Percentiles rank a stretch among this genome's conserved stretches.
Evolutionary conservation across 1,140 invertebrate species (phyloP).

Genomic region (Drosophila nannoptera): DNA sequence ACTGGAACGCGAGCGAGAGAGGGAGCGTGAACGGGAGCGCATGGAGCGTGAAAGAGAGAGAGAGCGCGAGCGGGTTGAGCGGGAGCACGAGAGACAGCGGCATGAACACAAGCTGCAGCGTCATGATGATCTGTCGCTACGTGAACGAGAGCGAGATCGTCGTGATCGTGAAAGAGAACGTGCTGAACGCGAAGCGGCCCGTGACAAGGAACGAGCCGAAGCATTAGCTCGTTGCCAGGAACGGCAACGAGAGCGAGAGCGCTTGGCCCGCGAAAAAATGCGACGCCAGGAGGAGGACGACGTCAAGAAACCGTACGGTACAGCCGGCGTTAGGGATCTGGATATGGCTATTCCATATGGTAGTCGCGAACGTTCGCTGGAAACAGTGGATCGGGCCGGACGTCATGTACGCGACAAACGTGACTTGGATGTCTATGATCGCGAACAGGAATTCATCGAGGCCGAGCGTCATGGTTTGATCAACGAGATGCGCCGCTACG

Average conservation of each 20-base stretch:
- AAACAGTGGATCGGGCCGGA: conserved; percentile 51
- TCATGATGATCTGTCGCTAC: conserved; percentile 72
- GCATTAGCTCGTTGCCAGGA: conserved; percentile 81
- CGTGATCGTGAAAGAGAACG: conserved; percentile 76
- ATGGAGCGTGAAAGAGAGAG: conserved; percentile 79
- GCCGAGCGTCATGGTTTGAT: conserved; percentile 61
- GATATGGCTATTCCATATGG: conserved; percentile 64
- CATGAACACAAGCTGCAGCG: conserved; percentile 57
- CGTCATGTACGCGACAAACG: conserved; percentile 58
- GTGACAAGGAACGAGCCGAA: conserved; percentile 82
- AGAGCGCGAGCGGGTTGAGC: conserved; percentile 79
- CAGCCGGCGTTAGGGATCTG: conserved; percentile 49
- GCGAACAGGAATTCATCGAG: conserved; percentile 70
- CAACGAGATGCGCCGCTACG: conserved; percentile 67
- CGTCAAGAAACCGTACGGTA: conserved; percentile 58
- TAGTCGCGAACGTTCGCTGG: conserved; percentile 71
- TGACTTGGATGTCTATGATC: conserved; percentile 67
- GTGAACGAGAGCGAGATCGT: conserved; percentile 80
- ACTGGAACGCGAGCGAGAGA: conserved; percentile 58
- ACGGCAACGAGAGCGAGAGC: conserved; percentile 82
- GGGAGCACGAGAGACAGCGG: conserved; percentile 57
- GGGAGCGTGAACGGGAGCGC: conserved; percentile 58
- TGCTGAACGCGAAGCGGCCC: conserved; percentile 80
- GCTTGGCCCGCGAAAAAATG: conserved; percentile 80
- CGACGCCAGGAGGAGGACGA: conserved; percentile 79